Conservation (phyloP, 2,113 vertebrate species). For the Ranitomeya imitator region DNA sequence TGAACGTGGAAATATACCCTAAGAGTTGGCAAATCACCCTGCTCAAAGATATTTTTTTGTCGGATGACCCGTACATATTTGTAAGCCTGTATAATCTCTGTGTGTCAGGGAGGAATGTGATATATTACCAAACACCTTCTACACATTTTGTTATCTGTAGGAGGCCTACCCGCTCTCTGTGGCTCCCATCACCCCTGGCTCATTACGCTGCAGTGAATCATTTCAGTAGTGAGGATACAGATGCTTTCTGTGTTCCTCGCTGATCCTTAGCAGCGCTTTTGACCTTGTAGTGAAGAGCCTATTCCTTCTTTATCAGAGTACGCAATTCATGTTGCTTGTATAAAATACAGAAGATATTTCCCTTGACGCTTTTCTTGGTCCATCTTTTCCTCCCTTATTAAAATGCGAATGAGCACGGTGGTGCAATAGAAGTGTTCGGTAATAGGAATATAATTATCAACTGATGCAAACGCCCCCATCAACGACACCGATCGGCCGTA, state of each 20-base stretch:
- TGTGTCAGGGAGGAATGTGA: slow-evolving; percentile 40
- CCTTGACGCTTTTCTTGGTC: not conserved
- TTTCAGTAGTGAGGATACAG: not conserved
- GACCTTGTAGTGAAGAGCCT: slow-evolving; percentile 19
- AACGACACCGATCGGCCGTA: too few species aligned
- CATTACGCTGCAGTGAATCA: slow-evolving; percentile 34
- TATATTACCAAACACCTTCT: slow-evolving; percentile 35
- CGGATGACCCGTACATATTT: slow-evolving; percentile 20
- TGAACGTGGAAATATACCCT: too few species aligned
- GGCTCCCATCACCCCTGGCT: not conserved
- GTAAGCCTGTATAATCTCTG: slow-evolving; percentile 9
- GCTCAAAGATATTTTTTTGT: not conserved
- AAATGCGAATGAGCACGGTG: not conserved
- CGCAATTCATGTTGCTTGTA: not conserved
- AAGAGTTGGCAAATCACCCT: not conserved
- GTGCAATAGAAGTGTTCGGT: not conserved
- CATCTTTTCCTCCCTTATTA: not conserved
- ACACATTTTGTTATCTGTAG: slow-evolving; percentile 25
- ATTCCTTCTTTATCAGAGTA: not conserved
- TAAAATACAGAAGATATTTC: not conserved
- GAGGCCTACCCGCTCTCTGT: not conserved
- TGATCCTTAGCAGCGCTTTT: slow-evolving; percentile 14
- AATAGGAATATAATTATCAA: not conserved
- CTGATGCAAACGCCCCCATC: too few species aligned
- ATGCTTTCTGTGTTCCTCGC: slow-evolving; percentile 27